Evolutionary conservation across 2,113 vertebrate species (phyloP).

Genomic region (Petrocephalus microphthalmus): DNA sequence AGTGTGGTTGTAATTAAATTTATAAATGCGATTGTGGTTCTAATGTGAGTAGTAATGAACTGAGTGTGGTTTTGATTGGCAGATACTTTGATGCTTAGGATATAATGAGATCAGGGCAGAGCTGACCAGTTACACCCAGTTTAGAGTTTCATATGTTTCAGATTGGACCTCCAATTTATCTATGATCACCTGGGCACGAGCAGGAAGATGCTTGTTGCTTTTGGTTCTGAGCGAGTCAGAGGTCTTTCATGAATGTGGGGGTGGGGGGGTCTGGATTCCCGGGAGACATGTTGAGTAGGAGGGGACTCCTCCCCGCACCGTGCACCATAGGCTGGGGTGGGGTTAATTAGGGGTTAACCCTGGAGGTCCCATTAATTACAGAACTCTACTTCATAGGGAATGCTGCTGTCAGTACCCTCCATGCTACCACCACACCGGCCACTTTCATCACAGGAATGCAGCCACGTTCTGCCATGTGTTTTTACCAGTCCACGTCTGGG

Average conservation of each 20-base stretch:
- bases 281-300: not conserved
- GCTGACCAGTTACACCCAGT: not conserved
- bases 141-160: not conserved
- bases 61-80: not conserved
- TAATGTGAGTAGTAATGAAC: not conserved
- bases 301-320: not conserved
- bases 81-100: not conserved
- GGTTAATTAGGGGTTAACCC: not conserved
- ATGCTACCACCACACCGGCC: slow-evolving; percentile 55
- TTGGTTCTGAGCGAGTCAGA: not conserved
- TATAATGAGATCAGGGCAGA: not conserved
- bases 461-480: slow-evolving; percentile 41
- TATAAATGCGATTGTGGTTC: not conserved
- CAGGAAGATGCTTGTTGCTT: not conserved
- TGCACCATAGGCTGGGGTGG: not conserved
- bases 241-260: not conserved
- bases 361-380: not conserved
- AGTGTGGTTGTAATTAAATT: not conserved
- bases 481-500: slow-evolving; percentile 48
- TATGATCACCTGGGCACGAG: not conserved
- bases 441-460: slow-evolving; percentile 37
- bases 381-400: slow-evolving; percentile 33
- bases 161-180: not conserved
- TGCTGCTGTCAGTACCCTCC: slow-evolving; percentile 57
- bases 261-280: not conserved